These are phyloP conservation scores for Macrosiphum euphorbiae DNA, from an alignment of 2,888 invertebrate genomes.

Conservation along the genomic window DNA sequence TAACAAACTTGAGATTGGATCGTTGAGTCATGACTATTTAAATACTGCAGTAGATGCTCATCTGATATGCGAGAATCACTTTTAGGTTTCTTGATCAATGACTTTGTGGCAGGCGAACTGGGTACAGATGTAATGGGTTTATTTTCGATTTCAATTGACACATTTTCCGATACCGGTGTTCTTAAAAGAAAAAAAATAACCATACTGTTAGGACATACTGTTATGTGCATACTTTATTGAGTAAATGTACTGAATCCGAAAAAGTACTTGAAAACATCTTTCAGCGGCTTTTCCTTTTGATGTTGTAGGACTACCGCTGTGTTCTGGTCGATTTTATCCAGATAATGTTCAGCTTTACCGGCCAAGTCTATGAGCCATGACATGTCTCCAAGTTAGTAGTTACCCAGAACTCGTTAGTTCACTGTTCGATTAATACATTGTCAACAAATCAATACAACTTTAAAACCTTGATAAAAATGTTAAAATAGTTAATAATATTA, in stretches of 20 bases:
- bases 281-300: conserved; percentile 66
- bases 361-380: conserved; percentile 81
- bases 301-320: conserved; percentile 76
- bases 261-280: conserved; percentile 54
- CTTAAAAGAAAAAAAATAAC: neutral
- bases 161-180: conserved; percentile 31
- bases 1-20: conserved; percentile 55
- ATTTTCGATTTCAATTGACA: conserved; percentile 37
- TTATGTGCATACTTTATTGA: neutral
- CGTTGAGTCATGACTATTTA: conserved; percentile 64
- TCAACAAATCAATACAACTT: too few relatives aligned
- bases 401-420: neutral
- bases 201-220: neutral
- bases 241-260: neutral
- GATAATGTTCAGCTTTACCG: conserved; percentile 80
- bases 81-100: conserved; percentile 41
- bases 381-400: conserved; percentile 71
- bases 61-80: conserved; percentile 60
- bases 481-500: too few relatives aligned
- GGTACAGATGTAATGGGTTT: conserved; percentile 43
- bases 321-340: conserved; percentile 82
- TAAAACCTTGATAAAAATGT: too few relatives aligned
- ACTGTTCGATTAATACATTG: neutral
- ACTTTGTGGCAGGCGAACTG: conserved; percentile 43
- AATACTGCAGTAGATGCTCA: conserved; percentile 66